Percentiles rank a stretch among this genome's conserved stretches.
These are phyloP conservation scores for Periophthalmodon schlosseri DNA, from an alignment of 2,113 vertebrate species.

Conservation along the genomic window DNA sequence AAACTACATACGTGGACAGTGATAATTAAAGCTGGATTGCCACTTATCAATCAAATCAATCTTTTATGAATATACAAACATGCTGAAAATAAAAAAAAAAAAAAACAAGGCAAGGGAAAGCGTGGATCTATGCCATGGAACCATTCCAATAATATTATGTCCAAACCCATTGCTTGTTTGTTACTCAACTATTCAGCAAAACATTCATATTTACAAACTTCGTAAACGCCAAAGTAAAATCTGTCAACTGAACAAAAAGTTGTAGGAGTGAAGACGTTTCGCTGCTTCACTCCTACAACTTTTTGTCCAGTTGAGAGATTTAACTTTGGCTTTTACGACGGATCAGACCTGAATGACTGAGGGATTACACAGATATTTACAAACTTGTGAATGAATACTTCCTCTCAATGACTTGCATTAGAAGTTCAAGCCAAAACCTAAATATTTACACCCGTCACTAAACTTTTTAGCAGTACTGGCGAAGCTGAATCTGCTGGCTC, in stretches of 20 bases:
- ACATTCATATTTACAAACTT: not conserved
- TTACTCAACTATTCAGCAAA: not conserved
- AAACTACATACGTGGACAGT: constrained; percentile 59
- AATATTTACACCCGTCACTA: not conserved
- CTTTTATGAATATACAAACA: not conserved
- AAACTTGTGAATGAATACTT: not conserved
- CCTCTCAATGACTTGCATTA: not conserved
- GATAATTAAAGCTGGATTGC: constrained; percentile 39
- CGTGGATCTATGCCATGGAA: not conserved
- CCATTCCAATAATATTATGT: not conserved
- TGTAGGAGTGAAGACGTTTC: too few species aligned
- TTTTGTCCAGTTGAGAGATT: too few species aligned
- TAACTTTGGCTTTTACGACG: too few species aligned
- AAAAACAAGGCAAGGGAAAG: not conserved
- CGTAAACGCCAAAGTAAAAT: too few species aligned
- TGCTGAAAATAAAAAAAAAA: not conserved
- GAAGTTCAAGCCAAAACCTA: not conserved
- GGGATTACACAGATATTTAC: too few species aligned
- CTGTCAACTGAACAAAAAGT: too few species aligned
- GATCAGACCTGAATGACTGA: too few species aligned
- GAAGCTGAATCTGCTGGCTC: not conserved
- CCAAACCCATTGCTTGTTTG: too few species aligned
- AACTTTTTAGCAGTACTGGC: not conserved
- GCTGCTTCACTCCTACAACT: too few species aligned
- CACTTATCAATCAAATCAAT: constrained; percentile 17